Evolutionary conservation across 2,888 invertebrate genomes (phyloP).

Genomic region (Barypeithes pellucidus): DNA sequence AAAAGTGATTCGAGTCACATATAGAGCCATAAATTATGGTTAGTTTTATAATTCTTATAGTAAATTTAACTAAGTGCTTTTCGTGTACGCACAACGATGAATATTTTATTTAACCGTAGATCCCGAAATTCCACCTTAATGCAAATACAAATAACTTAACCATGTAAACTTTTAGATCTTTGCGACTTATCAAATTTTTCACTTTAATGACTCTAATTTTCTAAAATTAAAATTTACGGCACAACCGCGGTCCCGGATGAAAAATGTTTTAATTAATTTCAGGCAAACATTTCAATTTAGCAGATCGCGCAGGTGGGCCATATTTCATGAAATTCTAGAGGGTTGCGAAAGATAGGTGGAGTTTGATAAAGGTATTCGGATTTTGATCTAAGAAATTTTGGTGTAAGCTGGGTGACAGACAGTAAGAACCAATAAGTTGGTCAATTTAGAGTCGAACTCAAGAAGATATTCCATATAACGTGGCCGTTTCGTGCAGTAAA

Average conservation of each 20-base stretch:
- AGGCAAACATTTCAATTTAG: slow-evolving; percentile 35
- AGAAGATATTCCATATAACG: no score
- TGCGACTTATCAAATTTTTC: slow-evolving; percentile 37
- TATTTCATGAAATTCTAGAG: slow-evolving; percentile 35
- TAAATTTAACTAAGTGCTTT: no score
- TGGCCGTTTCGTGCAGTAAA: no score
- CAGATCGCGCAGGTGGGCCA: slow-evolving; percentile 40
- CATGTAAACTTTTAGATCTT: slow-evolving; percentile 22
- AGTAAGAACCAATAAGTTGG: no score
- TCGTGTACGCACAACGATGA: no score
- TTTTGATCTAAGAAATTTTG: slow-evolving; percentile 8
- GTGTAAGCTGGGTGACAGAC: no score
- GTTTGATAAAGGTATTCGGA: slow-evolving; percentile 12
- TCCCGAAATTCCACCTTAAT: slow-evolving; percentile 17
- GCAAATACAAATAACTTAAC: slow-evolving; percentile 30
- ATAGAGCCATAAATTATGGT: no score
- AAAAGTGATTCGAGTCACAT: no score
- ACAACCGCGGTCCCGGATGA: slow-evolving; percentile 30
- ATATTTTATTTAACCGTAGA: no score
- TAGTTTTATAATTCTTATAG: no score
- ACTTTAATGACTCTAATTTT: slow-evolving; percentile 35
- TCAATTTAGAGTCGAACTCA: no score
- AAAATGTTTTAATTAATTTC: slow-evolving; percentile 47
- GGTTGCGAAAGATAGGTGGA: slow-evolving; percentile 18
- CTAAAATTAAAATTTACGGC: slow-evolving; percentile 39